Percentiles rank a stretch among this genome's conserved stretches.
Conservation (phyloP, 2,888 invertebrate species). For the Noctua janthina region DNA sequence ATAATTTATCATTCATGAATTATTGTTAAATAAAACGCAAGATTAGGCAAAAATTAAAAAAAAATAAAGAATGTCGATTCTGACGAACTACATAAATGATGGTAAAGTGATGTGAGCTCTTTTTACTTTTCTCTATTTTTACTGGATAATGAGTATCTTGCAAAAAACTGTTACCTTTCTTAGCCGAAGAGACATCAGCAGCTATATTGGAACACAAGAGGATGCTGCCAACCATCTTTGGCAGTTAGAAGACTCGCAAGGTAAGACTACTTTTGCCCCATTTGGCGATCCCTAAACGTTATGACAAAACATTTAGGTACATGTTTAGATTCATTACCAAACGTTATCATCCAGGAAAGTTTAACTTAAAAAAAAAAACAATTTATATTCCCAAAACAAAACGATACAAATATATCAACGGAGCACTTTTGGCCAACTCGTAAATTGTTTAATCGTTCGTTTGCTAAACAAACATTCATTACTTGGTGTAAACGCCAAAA, state of each 20-base stretch:
- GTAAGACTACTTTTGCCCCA: conserved; percentile 4
- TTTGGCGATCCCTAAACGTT: neutral
- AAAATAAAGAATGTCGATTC: neutral
- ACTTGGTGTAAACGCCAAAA: conserved; percentile 66
- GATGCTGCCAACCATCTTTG: neutral
- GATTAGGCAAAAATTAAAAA: neutral
- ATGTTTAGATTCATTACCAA: conserved; percentile 12
- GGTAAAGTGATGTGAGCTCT: neutral
- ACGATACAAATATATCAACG: conserved; percentile 56
- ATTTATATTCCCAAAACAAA: conserved; percentile 47
- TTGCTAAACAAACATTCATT: conserved; percentile 65
- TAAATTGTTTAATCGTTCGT: conserved; percentile 67
- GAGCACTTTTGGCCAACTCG: conserved; percentile 55
- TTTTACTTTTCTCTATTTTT: neutral
- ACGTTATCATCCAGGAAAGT: conserved; percentile 16
- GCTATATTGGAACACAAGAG: neutral
- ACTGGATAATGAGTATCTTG: neutral
- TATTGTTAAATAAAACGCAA: neutral
- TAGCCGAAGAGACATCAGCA: neutral
- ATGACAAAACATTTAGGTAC: neutral
- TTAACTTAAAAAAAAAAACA: conserved; percentile 39
- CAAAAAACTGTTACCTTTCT: neutral
- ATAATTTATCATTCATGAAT: neutral
- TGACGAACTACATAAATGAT: neutral
- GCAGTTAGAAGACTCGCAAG: too few species aligned